Conservation (phyloP, 2,113 vertebrate genomes). For the Bubo bubo region DNA sequence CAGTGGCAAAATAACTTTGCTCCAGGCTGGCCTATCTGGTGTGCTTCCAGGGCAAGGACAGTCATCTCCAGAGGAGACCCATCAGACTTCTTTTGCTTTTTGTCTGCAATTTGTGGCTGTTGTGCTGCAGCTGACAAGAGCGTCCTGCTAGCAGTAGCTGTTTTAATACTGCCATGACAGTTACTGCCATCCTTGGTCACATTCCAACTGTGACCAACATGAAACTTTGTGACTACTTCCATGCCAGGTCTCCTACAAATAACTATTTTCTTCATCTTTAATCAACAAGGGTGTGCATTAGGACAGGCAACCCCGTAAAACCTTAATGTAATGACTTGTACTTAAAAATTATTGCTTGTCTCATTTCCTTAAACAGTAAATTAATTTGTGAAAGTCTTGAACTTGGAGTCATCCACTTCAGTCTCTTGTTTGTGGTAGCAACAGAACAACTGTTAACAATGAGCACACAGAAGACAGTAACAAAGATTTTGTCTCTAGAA, state of each 20-base stretch:
- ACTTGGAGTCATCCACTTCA: neutral
- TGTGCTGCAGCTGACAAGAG: neutral
- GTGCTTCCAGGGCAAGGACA: neutral
- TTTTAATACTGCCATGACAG: neutral
- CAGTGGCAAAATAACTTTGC: neutral
- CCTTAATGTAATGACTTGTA: neutral
- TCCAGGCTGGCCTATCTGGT: neutral
- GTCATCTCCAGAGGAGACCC: neutral
- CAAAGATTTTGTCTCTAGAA: neutral
- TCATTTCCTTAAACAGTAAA: neutral
- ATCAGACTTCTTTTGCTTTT: neutral
- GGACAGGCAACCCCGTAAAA: neutral
- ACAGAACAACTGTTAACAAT: neutral
- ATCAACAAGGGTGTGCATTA: neutral
- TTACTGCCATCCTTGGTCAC: neutral
- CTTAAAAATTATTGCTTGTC: neutral
- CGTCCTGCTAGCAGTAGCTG: neutral
- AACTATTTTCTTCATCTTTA: neutral
- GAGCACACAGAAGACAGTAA: neutral
- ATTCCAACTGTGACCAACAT: neutral
- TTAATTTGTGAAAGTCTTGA: neutral
- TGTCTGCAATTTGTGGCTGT: neutral
- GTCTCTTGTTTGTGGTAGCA: fast-evolving
- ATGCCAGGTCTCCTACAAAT: neutral
- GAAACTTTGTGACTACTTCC: neutral